Evolutionary conservation across 2,113 vertebrate genomes (phyloP).

Genomic region (Solea solea): DNA sequence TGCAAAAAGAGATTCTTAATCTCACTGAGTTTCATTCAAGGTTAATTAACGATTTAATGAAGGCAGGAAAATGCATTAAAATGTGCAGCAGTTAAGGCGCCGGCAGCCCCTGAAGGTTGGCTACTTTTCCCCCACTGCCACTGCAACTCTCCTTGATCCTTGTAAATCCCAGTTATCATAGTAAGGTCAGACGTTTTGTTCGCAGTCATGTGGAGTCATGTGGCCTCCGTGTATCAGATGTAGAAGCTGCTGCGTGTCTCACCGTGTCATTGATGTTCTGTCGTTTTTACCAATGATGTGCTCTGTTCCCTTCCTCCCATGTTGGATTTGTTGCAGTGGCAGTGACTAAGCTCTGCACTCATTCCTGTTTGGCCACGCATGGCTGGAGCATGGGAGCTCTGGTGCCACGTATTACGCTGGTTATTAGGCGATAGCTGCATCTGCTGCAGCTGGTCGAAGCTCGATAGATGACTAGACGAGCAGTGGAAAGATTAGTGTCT

Average conservation of each 20-base stretch:
- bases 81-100: too few relatives aligned
- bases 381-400: conserved; percentile 8
- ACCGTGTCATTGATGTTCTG: conserved; percentile 43
- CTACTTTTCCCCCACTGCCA: not conserved
- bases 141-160: not conserved
- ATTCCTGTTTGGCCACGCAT: conserved; percentile 38
- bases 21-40: too few relatives aligned
- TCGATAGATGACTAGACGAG: too few relatives aligned
- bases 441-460: not conserved
- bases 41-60: too few relatives aligned
- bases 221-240: conserved; percentile 31
- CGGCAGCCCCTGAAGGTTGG: too few relatives aligned
- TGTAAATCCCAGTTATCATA: not conserved
- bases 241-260: not conserved
- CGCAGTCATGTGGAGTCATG: conserved; percentile 49
- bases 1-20: too few relatives aligned
- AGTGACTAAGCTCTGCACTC: conserved; percentile 19
- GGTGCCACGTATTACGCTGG: not conserved
- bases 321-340: conserved; percentile 27
- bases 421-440: not conserved
- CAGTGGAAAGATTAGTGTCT: too few relatives aligned
- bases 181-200: not conserved
- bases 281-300: conserved; percentile 22
- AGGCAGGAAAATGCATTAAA: too few relatives aligned
- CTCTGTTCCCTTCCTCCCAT: conserved; percentile 4